phyloP scores from a whole-genome alignment of 2,888 invertebrate species.

The Willowsia nigromaculata region DNA sequence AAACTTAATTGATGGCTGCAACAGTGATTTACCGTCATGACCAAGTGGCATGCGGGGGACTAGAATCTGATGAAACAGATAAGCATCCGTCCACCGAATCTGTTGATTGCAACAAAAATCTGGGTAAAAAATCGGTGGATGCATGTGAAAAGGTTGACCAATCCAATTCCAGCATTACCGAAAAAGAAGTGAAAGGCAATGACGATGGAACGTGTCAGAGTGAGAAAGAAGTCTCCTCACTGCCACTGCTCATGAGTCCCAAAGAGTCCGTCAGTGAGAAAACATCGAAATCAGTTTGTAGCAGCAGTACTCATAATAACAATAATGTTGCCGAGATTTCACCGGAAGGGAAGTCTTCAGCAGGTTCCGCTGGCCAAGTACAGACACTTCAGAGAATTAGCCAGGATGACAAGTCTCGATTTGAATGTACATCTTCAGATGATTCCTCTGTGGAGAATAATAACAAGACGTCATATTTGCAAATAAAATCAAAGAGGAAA shows the following conservation, averaged over 20 bases:
- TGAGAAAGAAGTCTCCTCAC: background rate
- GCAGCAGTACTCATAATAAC: background rate
- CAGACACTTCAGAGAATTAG: background rate
- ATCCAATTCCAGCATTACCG: background rate
- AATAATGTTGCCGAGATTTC: background rate
- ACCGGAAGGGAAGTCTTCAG: background rate
- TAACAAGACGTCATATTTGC: conserved; percentile 26
- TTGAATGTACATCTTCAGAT: background rate
- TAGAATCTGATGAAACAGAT: conserved; percentile 15
- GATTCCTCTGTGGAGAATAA: background rate
- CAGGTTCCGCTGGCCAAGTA: background rate
- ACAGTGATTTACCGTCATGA: background rate
- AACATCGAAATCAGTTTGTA: background rate
- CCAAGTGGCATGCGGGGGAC: background rate
- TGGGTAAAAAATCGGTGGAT: background rate
- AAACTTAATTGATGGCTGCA: background rate
- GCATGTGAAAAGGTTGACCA: background rate
- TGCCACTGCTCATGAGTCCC: background rate
- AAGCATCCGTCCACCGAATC: background rate
- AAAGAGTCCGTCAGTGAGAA: background rate
- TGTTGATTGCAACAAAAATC: background rate
- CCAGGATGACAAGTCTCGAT: background rate
- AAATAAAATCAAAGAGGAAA: conserved; percentile 25
- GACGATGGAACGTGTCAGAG: background rate
- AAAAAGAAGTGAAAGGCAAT: background rate